These are phyloP conservation scores for Tinamus major DNA, from an alignment of 2,797 vertebrate genomes.

Conservation along the genomic window DNA sequence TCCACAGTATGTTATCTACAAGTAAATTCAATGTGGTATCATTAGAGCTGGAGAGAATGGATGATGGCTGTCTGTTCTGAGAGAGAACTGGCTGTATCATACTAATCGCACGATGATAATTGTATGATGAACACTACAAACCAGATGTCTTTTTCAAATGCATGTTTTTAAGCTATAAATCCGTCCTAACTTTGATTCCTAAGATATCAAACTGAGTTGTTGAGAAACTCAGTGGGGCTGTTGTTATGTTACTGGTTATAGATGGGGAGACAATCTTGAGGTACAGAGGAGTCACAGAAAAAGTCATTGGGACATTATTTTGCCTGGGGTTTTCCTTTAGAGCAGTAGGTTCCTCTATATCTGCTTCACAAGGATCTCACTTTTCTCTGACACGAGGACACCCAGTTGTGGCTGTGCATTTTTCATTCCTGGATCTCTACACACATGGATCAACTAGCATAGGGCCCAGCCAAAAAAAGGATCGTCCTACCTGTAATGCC, in stretches of 20 bases:
- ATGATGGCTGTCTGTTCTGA: not conserved
- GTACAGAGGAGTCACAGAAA: not conserved
- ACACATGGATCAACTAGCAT: not conserved
- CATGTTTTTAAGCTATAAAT: not conserved
- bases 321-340: not conserved
- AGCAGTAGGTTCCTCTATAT: not conserved
- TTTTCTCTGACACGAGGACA: not conserved
- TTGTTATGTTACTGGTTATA: not conserved
- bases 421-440: not conserved
- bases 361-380: not conserved
- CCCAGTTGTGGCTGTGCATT: fast-evolving
- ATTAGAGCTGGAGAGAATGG: not conserved
- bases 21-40: not conserved
- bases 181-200: not conserved
- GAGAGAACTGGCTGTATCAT: not conserved
- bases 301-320: fast-evolving
- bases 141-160: not conserved
- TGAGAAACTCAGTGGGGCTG: not conserved
- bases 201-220: not conserved
- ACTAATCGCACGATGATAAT: not conserved
- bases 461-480: not conserved
- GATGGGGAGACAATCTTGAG: not conserved
- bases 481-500: not conserved
- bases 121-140: not conserved
- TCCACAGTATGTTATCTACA: not conserved